Percentiles rank a stretch among this genome's conserved stretches.
These are phyloP conservation scores for Xiphorhynchus erythropygius DNA, from an alignment of 2,797 vertebrate genomes.

Conservation along the genomic window DNA sequence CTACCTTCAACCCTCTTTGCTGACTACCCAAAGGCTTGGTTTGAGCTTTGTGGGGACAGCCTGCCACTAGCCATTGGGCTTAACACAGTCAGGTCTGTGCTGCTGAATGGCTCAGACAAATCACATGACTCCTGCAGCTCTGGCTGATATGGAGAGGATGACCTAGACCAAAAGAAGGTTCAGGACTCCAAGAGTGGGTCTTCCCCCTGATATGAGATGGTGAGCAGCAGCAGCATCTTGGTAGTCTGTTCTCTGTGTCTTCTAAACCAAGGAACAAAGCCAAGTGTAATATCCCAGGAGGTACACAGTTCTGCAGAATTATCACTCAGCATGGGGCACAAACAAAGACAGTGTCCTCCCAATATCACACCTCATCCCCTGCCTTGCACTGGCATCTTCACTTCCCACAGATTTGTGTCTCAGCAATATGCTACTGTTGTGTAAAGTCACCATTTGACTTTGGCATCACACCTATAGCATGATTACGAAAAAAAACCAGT, in stretches of 20 bases:
- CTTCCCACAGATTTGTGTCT: neutral
- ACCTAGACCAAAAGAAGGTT: neutral
- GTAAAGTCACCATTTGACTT: neutral
- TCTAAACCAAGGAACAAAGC: neutral
- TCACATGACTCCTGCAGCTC: neutral
- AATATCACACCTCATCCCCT: neutral
- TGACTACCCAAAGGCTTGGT: neutral
- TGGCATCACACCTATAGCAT: neutral
- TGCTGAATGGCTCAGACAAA: neutral
- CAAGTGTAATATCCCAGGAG: neutral
- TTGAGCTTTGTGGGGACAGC: neutral
- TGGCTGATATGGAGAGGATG: neutral
- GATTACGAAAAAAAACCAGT: neutral
- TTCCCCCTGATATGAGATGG: neutral
- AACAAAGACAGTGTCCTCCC: neutral
- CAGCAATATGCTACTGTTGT: rapidly evolving
- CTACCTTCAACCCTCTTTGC: neutral
- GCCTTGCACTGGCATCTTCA: neutral
- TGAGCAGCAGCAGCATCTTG: neutral
- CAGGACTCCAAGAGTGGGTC: neutral
- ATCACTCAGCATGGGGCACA: neutral
- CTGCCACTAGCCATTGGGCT: neutral
- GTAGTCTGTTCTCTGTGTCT: neutral
- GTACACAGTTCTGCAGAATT: neutral
- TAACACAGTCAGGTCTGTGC: neutral